Base-by-base conservation (phyloP, 2,888 invertebrate species). In the Dasysyrphus albostriatus region DNA sequence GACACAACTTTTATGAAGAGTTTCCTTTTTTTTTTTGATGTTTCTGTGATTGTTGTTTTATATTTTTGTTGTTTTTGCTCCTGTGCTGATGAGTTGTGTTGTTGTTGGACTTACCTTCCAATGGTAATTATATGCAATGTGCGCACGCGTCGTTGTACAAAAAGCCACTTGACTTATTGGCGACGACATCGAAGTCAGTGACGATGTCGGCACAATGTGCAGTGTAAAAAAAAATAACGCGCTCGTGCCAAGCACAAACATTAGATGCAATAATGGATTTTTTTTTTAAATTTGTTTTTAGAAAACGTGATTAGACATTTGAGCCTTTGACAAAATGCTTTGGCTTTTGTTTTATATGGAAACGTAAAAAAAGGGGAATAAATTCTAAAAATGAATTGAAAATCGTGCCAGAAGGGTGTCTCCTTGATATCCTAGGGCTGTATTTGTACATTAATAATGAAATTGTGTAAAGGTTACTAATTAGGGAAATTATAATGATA, bases 171-270 rank as follows among this genome's bases (percentile, higher is more conserved):
- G 73, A 83, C 77, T 77, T 83, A 65, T 72, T 82, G 58, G 77
- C 54, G 42, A 72, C 65, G 56, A 58, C 39, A 42, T 16, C 3
- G 19, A 61, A 47, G 49, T 65, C 44, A 47, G 37, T 32, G 58
- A 49, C 54, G 19, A 39, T 56, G 61, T 54, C 42, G 70, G 59
- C 56, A 58, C n/a, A 65, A n/a, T n/a, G 24, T 24, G 65, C 42
- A 0, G 49, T 19, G 49, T 61, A 49, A 59, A 77, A 61, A 61
- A 14, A 56, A 69, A 61, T 16, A 63, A 63, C 42, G 10, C 65
- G 65, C 84, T 81, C 84, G 84, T 85, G 84, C 76, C 81, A 77
- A 73, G 70, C 51, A 76, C 84, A 81, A 73, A 39, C 19, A 42
- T 61, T 51, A 54, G 70, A 70, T 72, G 63, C 44, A 54, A 69